Evolutionary conservation across 92 coral and sea anemone genomes (phyloP).

Genomic region (Metridium senile): DNA sequence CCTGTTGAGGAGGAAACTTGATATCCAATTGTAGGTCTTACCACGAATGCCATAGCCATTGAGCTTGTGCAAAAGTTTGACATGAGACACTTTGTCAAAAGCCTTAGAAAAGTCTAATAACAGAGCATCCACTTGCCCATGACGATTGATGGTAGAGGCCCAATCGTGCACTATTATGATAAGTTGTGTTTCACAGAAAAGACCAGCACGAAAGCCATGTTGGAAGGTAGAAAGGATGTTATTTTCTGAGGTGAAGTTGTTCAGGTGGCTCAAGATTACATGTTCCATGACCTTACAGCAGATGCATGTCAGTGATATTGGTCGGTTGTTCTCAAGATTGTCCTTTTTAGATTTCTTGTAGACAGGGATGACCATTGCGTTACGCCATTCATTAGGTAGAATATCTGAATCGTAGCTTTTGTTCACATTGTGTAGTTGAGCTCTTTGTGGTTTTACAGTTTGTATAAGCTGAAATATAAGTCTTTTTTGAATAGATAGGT

Average conservation of each 20-base stretch:
- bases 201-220: slow-evolving; percentile 29
- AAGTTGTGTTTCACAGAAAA: slow-evolving; percentile 38
- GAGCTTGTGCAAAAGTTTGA: slow-evolving; percentile 28
- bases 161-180: slow-evolving; percentile 14
- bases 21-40: not conserved
- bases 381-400: slow-evolving; percentile 36
- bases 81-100: slow-evolving; percentile 36
- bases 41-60: slow-evolving; percentile 10
- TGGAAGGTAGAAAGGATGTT: slow-evolving; percentile 17
- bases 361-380: slow-evolving; percentile 28
- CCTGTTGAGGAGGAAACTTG: not conserved
- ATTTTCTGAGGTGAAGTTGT: slow-evolving; percentile 17
- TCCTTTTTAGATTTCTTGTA: slow-evolving; percentile 29
- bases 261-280: slow-evolving; percentile 31
- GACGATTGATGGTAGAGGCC: slow-evolving; percentile 22
- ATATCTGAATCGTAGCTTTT: slow-evolving; percentile 22
- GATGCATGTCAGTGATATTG: slow-evolving; percentile 30
- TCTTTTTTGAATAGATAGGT: too few relatives aligned
- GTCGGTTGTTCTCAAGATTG: slow-evolving; percentile 32
- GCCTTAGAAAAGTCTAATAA: slow-evolving; percentile 40
- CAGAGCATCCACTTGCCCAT: slow-evolving; percentile 25
- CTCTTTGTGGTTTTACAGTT: too few relatives aligned
- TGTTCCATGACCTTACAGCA: slow-evolving; percentile 37
- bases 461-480: too few relatives aligned
- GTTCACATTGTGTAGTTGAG: too few relatives aligned